These are phyloP conservation scores for Elanus axillaris DNA, from an alignment of 2,113 vertebrate species.

Conservation along the genomic window DNA sequence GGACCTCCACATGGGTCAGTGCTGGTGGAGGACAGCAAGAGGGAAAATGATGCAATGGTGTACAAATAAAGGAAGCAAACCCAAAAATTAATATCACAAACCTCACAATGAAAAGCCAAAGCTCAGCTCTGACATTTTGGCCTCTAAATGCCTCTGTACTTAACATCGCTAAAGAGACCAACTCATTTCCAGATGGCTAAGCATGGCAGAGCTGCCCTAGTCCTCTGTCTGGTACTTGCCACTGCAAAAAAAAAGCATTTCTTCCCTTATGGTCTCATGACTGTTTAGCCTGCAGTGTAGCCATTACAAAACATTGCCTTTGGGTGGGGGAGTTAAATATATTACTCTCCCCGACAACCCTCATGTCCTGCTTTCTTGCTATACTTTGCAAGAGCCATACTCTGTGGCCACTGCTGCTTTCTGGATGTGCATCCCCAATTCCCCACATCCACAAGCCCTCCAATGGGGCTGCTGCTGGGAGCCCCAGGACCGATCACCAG, in stretches of 20 bases:
- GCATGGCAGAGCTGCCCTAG: neutral
- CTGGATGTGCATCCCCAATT: neutral
- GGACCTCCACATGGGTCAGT: neutral
- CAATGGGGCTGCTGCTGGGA: neutral
- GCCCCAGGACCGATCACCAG: neutral
- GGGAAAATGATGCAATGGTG: neutral
- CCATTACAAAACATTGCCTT: neutral
- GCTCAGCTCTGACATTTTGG: neutral
- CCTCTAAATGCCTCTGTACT: neutral
- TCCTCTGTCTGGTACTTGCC: neutral
- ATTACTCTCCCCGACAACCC: neutral
- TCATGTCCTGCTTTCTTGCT: neutral
- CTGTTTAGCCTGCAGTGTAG: neutral
- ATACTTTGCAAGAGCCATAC: neutral
- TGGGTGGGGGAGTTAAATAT: neutral
- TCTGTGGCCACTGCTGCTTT: neutral
- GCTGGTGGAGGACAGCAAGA: neutral
- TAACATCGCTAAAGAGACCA: neutral
- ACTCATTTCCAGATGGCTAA: neutral
- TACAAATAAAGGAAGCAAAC: neutral
- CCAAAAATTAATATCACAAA: neutral
- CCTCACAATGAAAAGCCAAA: neutral
- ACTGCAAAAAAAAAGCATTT: neutral
- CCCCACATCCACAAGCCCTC: neutral
- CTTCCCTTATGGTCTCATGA: accelerated